A percentile compares a stretch with the other conserved stretches of the same genome.
phyloP scores from a whole-genome alignment of 2,888 invertebrate species.

The Octodonta nipae region DNA sequence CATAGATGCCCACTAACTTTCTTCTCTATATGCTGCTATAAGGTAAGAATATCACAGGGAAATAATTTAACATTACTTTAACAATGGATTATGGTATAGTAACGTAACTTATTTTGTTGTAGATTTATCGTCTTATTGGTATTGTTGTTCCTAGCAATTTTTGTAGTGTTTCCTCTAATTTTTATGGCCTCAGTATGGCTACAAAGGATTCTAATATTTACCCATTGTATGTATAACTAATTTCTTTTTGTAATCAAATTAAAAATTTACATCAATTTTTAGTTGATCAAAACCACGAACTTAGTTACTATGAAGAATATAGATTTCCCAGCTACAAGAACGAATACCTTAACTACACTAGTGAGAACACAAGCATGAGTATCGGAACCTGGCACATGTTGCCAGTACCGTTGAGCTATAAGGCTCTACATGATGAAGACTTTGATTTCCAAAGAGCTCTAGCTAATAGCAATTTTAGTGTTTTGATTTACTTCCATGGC shows the following conservation, averaged over 20 bases:
- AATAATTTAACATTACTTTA: too few species aligned
- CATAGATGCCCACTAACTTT: too few species aligned
- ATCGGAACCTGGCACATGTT: constrained; percentile 64
- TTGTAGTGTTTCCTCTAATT: constrained; percentile 53
- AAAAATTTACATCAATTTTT: constrained; percentile 7
- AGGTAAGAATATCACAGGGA: too few species aligned
- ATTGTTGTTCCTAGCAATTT: constrained; percentile 43
- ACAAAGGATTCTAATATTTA: constrained; percentile 54
- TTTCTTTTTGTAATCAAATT: not conserved
- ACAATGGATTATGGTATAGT: too few species aligned
- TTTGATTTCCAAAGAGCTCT: constrained; percentile 43
- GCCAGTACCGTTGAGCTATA: constrained; percentile 48
- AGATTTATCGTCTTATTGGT: constrained; percentile 14
- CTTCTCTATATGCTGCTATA: too few species aligned
- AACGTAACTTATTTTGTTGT: too few species aligned
- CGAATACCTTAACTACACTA: constrained; percentile 44
- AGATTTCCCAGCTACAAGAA: constrained; percentile 50
- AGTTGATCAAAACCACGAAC: constrained; percentile 20
- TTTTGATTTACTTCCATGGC: constrained; percentile 33
- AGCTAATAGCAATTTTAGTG: constrained; percentile 32
- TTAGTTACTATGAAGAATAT: constrained; percentile 26
- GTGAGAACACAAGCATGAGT: constrained; percentile 22
- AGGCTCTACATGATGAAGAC: constrained; percentile 32
- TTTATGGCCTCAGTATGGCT: constrained; percentile 57
- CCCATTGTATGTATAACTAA: constrained; percentile 52